Conservation (phyloP, 37 sponge, comb jelly and placozoan species). For the Beroe forskalii region DNA sequence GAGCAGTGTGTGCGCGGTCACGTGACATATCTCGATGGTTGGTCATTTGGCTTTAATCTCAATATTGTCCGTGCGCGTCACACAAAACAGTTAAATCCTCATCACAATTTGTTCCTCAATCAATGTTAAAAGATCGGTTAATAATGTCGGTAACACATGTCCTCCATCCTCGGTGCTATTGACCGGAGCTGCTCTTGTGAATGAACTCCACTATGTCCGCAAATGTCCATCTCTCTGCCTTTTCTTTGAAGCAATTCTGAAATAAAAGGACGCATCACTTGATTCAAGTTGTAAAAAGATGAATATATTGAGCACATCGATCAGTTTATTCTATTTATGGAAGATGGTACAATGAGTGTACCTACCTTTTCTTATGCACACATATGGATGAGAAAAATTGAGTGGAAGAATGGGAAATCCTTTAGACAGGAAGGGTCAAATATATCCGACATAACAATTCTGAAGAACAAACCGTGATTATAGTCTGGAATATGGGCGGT, state of each 20-base stretch:
- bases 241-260: conserved; percentile 51
- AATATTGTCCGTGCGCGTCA: not conserved
- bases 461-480: conserved; percentile 20
- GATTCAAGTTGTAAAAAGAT: not conserved
- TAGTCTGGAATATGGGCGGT: not conserved
- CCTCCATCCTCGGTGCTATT: too few species aligned
- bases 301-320: not conserved
- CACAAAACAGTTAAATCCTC: too few species aligned
- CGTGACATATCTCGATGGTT: not conserved
- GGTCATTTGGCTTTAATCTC: conserved; percentile 26
- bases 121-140: too few species aligned
- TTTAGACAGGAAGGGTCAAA: too few species aligned
- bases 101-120: too few species aligned
- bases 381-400: too few species aligned
- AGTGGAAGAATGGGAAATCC: too few species aligned
- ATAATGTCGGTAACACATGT: too few species aligned
- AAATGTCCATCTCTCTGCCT: conserved; percentile 49
- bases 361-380: too few species aligned
- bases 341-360: too few species aligned
- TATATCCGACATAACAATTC: too few species aligned
- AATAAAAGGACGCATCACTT: not conserved
- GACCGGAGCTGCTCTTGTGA: too few species aligned
- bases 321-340: not conserved
- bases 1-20: not conserved
- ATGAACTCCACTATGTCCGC: conserved; percentile 41